Evolutionary conservation across 1,140 invertebrate genomes (phyloP), one percentile per base, ranked within the genome.

Genomic region (Gonioctena quinquepunctata): DNA sequence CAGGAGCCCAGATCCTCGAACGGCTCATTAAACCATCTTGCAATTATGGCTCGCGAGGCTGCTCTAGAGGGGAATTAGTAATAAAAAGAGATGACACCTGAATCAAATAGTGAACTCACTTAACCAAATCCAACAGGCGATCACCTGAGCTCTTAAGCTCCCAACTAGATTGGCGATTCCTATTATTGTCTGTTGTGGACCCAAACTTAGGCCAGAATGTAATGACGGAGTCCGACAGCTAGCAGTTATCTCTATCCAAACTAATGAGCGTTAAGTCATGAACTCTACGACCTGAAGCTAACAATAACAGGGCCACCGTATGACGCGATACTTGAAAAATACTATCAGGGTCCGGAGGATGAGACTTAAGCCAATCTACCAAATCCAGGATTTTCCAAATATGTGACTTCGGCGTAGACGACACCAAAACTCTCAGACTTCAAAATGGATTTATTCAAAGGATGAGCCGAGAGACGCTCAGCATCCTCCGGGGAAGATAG

Each of bases 401-500:
- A 13, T 13, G 7, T 13, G 28, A 33, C 13, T 33, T 33, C 28
- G 2, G 57, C 3, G 19, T 26, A n/a, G n/a, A 42, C 3, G 25
- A 19, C 13, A 13, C 22, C 3, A 59, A 62, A 1, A 13, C 59
- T 3, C 13, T 16, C n/a, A 5, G 18, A 7, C n/a, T 33, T 33
- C 3, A 33, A 11, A 7, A 11, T 33, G 3, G 8, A n/a, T n/a
- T 33, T 13, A 8, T n/a, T 16, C 21, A 54, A 5, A 16, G 50
- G 50, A 22, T 54, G 50, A 18, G 11, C 8, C 21, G 18, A n/a
- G 18, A 54, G 11, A 7, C 11, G 18, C 11, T 54, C 50, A 16
- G 8, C n/a, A n/a, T n/a, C 3, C 8, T 33, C 8, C 19, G 73
- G 71, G 27, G 74, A 49, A 3, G 71, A 57, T 3, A 74, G 27